These are phyloP conservation scores for Drosophila pseudotalamancana DNA, from an alignment of 2,888 invertebrate species.

Conservation along the genomic window DNA sequence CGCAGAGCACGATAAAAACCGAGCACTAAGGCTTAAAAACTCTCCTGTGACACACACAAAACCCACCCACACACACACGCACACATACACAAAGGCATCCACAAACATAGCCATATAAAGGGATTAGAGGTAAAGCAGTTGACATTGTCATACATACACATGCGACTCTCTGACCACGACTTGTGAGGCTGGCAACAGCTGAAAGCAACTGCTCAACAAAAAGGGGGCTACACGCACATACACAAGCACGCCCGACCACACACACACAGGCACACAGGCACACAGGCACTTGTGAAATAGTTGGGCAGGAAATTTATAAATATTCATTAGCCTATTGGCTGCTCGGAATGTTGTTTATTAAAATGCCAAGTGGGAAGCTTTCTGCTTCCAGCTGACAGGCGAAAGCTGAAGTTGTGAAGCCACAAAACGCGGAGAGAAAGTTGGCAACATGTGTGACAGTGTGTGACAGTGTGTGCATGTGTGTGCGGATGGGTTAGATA, in stretches of 20 bases:
- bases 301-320: slow-evolving; percentile 50
- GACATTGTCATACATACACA: slow-evolving; percentile 10
- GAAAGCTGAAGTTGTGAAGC: slow-evolving; percentile 13
- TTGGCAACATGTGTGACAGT: slow-evolving; percentile 27
- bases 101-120: no score
- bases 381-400: slow-evolving; percentile 14
- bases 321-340: slow-evolving; percentile 67
- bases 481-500: not conserved
- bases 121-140: slow-evolving; percentile 31
- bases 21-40: slow-evolving; percentile 51
- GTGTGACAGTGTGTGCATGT: not conserved
- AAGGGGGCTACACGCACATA: slow-evolving; percentile 15
- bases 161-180: slow-evolving; percentile 24
- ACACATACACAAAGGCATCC: not conserved
- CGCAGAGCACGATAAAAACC: slow-evolving; percentile 34
- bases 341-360: slow-evolving; percentile 57
- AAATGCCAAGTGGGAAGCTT: slow-evolving; percentile 49
- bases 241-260: not conserved
- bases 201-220: slow-evolving; percentile 45
- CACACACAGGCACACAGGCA: not conserved
- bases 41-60: slow-evolving; percentile 15
- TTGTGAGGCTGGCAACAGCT: slow-evolving; percentile 23
- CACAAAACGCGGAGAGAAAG: slow-evolving; percentile 34
- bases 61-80: not conserved
- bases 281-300: not conserved